A percentile compares a stretch with the other conserved stretches of the same genome.
phyloP scores from a whole-genome alignment of 1,140 invertebrate genomes.

The Apis mellifera region Amel_HAv3.1 CM009932.2:8296001-8296500 shows the following conservation, averaged over 20 bases:
- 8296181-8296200: neutral
- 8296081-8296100: slow-evolving; percentile 29
- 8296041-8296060: slow-evolving; percentile 55
- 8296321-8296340: slow-evolving; percentile 70
- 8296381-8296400: slow-evolving; percentile 59
- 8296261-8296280: slow-evolving; percentile 79
- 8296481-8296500: neutral
- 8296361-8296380: slow-evolving; percentile 80
- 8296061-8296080: slow-evolving; percentile 56
- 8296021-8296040: slow-evolving; percentile 40
- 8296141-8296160: slow-evolving; percentile 55
- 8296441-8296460: neutral
- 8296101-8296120: too few relatives aligned
- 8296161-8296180: slow-evolving; percentile 56
- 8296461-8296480: neutral
- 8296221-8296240: slow-evolving; percentile 38
- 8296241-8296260: slow-evolving; percentile 60
- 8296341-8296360: slow-evolving; percentile 79
- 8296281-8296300: slow-evolving; percentile 79
- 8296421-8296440: slow-evolving; percentile 24
- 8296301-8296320: slow-evolving; percentile 75
- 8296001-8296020: slow-evolving; percentile 45
- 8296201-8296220: too few relatives aligned
- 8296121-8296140: slow-evolving; percentile 20
- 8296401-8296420: neutral